Base-by-base conservation (phyloP, 2,888 invertebrate genomes). In the Lymantria dispar region DNA sequence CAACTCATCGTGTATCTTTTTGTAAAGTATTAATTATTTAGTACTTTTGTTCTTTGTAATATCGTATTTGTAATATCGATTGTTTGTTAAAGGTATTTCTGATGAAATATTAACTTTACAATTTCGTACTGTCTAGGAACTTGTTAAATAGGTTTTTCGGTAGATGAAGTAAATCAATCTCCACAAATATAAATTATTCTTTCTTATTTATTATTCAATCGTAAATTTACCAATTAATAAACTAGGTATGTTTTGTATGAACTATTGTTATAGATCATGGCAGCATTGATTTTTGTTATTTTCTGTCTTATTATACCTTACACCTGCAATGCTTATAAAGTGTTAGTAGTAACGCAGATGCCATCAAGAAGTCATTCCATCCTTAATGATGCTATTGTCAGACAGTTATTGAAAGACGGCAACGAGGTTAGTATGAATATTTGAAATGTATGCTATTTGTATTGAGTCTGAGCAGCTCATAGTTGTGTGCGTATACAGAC, bases 301-400 rank as follows among this genome's bases (percentile, higher is more conserved):
- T 0, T 48, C 9, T 37, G 31, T 8, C 40, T 47, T 7, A 9
- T 29, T 13, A 7, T 52, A 15, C 40, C 29, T 11, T 59, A 48
- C 8, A 0, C 62, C 9, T 56, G 64, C 42, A 61, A 68, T 3
- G 73, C 64, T 0, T 69, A 61, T 40, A 79, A 71, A 42, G 66
- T 72, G n/a, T 53, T 80, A 12, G 70, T 71, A 1, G 67, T 75
- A 3, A 79, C 73, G 30, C 72, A 72, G 0, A 50, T 72, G 50
- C 74, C 78, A 0, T 56, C 70, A 1, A 72, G 47, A 15, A 81
- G 80, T 45, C 80, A 80, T 46, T 51, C 56, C 2, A 76, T 70
- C 14, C 66, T 81, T 0, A 81, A 81, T 2, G 64, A 74, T 10
- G 80, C 70, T 7, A 56, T 74, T 10, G 73, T 76, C 3, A 69